Conservation (phyloP, 2,888 invertebrate genomes). For the Chloromyia formosa region DNA sequence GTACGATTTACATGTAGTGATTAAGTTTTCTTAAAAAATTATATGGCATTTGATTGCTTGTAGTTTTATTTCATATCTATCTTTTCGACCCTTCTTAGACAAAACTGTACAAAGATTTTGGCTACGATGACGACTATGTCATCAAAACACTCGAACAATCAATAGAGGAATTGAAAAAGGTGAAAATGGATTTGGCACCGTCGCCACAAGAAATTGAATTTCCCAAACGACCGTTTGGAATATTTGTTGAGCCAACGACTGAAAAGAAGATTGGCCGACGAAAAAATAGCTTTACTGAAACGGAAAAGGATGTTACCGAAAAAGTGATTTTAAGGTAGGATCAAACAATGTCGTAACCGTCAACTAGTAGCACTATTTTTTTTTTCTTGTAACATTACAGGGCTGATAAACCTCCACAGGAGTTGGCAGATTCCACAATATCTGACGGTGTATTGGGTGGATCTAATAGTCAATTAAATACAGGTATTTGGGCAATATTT, state of each 20-base stretch:
- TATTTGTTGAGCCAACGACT: slow-evolving; percentile 78
- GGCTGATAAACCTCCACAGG: slow-evolving; percentile 51
- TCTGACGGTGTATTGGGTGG: slow-evolving; percentile 49
- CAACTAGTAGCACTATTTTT: not conserved
- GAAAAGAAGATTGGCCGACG: slow-evolving; percentile 76
- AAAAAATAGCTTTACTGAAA: slow-evolving; percentile 77
- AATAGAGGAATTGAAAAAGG: slow-evolving; percentile 82
- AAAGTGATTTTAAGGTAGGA: slow-evolving; percentile 70
- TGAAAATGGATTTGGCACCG: slow-evolving; percentile 78
- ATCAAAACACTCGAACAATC: slow-evolving; percentile 81
- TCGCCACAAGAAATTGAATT: slow-evolving; percentile 76
- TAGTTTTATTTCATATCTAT: too few species aligned
- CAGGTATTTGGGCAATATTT: slow-evolving; percentile 47
- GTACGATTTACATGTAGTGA: too few species aligned
- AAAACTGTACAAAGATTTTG: slow-evolving; percentile 86
- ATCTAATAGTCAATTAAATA: slow-evolving; percentile 52
- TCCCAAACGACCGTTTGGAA: slow-evolving; percentile 81
- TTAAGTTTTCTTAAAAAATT: too few species aligned
- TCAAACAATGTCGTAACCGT: not conserved
- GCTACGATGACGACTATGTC: slow-evolving; percentile 86
- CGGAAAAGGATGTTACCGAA: slow-evolving; percentile 76
- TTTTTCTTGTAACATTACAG: slow-evolving; percentile 19
- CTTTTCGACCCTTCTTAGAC: slow-evolving; percentile 33
- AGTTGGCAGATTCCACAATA: slow-evolving; percentile 50
- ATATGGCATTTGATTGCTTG: too few species aligned